Evolutionary conservation across 2,888 invertebrate genomes (phyloP).

Genomic region (Pinctada fucata): DNA sequence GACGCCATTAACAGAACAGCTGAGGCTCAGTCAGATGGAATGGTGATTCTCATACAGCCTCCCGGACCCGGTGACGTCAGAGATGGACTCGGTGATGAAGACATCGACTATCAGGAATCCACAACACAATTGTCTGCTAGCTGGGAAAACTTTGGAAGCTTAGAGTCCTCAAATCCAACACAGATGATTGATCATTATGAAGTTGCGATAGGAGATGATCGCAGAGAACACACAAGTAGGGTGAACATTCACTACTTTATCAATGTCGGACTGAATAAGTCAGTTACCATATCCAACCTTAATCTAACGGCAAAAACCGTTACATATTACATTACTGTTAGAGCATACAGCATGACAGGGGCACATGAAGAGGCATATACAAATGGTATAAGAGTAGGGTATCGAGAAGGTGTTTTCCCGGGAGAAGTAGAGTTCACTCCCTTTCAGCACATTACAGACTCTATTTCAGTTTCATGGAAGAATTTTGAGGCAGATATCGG

Average conservation of each 20-base stretch:
- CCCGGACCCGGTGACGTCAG: constrained; percentile 56
- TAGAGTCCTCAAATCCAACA: constrained; percentile 39
- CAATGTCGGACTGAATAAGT: constrained; percentile 59
- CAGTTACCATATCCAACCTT: constrained; percentile 54
- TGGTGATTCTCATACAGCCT: constrained; percentile 58
- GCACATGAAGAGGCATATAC: constrained; percentile 57
- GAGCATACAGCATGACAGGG: constrained; percentile 59
- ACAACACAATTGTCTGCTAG: constrained; percentile 52
- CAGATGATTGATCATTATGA: constrained; percentile 57
- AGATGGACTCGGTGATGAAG: constrained; percentile 54
- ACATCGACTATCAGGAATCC: constrained; percentile 56
- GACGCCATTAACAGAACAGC: constrained; percentile 52
- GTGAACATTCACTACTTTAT: constrained; percentile 59
- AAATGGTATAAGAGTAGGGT: constrained; percentile 61
- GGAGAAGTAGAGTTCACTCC: constrained; percentile 40
- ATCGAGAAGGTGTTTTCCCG: constrained; percentile 40
- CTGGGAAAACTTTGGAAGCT: constrained; percentile 61
- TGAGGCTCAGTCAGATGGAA: constrained; percentile 53
- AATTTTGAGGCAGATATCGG: constrained; percentile 54
- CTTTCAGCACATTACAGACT: constrained; percentile 42
- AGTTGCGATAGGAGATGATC: constrained; percentile 64
- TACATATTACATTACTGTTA: constrained; percentile 62
- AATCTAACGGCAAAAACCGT: constrained; percentile 55
- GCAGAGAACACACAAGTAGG: constrained; percentile 53
- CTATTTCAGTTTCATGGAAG: constrained; percentile 48